These are phyloP conservation scores for Rhinogobio ventralis DNA, from an alignment of 2,797 vertebrate genomes.

Conservation along the genomic window DNA sequence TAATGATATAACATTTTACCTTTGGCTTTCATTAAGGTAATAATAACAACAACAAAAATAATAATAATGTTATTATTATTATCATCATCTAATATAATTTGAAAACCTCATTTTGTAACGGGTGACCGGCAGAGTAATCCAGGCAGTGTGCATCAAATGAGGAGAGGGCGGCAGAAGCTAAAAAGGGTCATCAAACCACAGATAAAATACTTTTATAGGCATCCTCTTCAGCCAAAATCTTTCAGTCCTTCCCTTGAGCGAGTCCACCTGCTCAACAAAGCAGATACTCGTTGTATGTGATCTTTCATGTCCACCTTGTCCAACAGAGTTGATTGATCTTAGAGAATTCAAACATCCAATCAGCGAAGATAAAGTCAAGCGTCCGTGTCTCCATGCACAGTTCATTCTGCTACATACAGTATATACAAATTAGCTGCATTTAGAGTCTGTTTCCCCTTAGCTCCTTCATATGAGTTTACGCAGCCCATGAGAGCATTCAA, in stretches of 20 bases:
- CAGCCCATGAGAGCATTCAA: constrained; percentile 34
- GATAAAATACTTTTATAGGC: constrained; percentile 3
- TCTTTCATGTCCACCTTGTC: constrained; percentile 10
- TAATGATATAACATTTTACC: constrained; percentile 39
- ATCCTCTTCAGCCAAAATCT: background rate
- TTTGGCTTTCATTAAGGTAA: constrained; percentile 34
- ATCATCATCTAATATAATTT: background rate
- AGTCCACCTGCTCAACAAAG: constrained; percentile 3
- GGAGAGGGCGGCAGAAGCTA: constrained; percentile 1
- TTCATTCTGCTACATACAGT: constrained; percentile 47
- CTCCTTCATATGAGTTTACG: constrained; percentile 48
- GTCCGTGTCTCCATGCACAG: constrained; percentile 55
- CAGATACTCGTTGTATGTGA: constrained; percentile 13
- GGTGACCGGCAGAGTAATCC: constrained; percentile 8
- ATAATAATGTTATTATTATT: background rate
- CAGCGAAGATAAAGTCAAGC: constrained; percentile 57
- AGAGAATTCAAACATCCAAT: constrained; percentile 72
- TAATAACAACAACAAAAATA: background rate
- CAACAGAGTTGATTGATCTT: constrained; percentile 64
- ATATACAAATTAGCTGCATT: constrained; percentile 58
- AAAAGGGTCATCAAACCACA: constrained; percentile 42
- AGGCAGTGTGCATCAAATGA: background rate
- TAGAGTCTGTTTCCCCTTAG: constrained; percentile 40
- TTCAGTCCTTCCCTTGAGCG: background rate
- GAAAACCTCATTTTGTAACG: background rate